Evolutionary conservation across 2,113 vertebrate species (phyloP).

Genomic region (Apus apus): DNA sequence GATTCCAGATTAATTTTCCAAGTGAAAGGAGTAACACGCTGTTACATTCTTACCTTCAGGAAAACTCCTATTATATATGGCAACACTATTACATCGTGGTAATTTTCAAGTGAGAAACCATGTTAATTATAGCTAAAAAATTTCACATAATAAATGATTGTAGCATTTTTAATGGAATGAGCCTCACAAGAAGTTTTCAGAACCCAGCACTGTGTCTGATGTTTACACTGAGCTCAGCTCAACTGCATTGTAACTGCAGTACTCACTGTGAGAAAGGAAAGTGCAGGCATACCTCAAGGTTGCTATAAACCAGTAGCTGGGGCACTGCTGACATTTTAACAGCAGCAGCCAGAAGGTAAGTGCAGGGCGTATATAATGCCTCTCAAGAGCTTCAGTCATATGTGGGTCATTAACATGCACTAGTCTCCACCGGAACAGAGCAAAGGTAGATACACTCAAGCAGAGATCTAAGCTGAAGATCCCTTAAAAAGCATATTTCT

Average conservation of each 20-base stretch:
- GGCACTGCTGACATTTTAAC: background rate
- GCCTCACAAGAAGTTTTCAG: background rate
- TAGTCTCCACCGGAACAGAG: background rate
- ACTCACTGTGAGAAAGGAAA: background rate
- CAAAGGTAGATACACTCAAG: background rate
- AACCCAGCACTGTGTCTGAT: background rate
- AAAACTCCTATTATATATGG: background rate
- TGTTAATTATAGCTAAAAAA: background rate
- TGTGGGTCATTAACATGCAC: background rate
- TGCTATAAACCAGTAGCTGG: background rate
- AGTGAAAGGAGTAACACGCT: background rate
- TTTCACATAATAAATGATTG: background rate
- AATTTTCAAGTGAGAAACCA: background rate
- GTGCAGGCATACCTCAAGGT: background rate
- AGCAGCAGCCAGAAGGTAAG: background rate
- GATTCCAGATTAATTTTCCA: background rate
- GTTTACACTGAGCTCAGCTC: background rate
- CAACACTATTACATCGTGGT: rapidly evolving
- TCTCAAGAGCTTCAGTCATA: background rate
- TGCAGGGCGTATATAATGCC: background rate
- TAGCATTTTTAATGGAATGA: background rate
- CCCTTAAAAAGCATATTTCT: background rate
- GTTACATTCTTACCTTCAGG: background rate
- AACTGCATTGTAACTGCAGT: background rate
- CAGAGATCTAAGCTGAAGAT: background rate